phyloP scores from a whole-genome alignment of 1,140 invertebrate genomes.

The Arion vulgaris region DNA sequence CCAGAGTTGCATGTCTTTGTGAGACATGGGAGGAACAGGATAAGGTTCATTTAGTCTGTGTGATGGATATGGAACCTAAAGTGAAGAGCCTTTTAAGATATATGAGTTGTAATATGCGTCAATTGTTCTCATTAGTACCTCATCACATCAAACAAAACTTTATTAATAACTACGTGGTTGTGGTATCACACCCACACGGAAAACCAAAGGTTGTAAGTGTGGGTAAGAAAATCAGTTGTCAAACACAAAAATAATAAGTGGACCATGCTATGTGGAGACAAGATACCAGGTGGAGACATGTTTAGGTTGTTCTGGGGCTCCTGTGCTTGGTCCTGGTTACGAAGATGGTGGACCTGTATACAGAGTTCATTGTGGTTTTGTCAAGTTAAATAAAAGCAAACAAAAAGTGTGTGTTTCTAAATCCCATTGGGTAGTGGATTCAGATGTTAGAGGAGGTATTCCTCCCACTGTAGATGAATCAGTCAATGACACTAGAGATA shows the following conservation, averaged over 20 bases:
- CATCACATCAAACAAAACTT: background rate
- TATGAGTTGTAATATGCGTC: background rate
- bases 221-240: background rate
- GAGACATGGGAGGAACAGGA: slow-evolving; percentile 3
- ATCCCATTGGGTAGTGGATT: slow-evolving; percentile 1
- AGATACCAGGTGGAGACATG: slow-evolving; percentile 7
- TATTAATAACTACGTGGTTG: background rate
- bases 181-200: background rate
- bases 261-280: background rate
- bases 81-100: background rate
- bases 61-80: background rate
- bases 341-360: background rate
- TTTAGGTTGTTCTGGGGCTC: background rate
- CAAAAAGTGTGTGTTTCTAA: background rate
- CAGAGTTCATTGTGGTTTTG: slow-evolving; percentile 1
- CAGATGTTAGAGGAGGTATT: background rate
- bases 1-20: background rate
- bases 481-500: too few species aligned
- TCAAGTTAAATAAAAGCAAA: background rate
- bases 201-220: background rate
- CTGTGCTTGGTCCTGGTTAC: background rate
- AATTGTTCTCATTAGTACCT: background rate
- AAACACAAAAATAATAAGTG: background rate
- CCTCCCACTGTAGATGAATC: too few species aligned
- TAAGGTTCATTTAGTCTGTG: slow-evolving; percentile 3